Conservation (phyloP, 2,113 vertebrate genomes). For the Geothlypis trichas region DNA sequence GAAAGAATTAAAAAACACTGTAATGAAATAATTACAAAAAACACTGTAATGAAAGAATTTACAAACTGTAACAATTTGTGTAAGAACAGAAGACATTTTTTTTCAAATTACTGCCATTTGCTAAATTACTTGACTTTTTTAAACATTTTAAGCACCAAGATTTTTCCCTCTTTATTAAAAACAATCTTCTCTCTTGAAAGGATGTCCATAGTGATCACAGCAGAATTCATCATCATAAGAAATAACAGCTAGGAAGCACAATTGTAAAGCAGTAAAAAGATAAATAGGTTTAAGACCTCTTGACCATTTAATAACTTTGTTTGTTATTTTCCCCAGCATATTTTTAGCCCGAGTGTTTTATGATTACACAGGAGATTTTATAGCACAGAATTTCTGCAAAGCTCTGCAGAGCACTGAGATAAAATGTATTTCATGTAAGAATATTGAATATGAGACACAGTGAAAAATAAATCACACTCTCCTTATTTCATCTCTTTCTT, state of each 20-base stretch:
- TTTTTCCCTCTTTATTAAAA: neutral
- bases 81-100: neutral
- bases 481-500: neutral
- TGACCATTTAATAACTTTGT: neutral
- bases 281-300: neutral
- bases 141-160: neutral
- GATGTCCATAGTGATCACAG: neutral
- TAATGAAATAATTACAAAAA: neutral
- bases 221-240: neutral
- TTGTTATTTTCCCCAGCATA: neutral
- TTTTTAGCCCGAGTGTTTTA: neutral
- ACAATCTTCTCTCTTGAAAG: neutral
- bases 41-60: neutral
- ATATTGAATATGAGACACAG: neutral
- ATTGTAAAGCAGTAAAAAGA: neutral
- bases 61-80: neutral
- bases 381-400: neutral
- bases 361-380: neutral
- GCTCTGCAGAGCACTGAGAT: neutral
- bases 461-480: conserved; percentile 4
- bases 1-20: neutral
- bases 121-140: neutral
- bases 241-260: neutral
- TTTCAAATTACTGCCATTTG: neutral
- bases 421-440: neutral